Base-by-base conservation (phyloP, 1,140 invertebrate genomes). In the Brachystomella parvula region DNA sequence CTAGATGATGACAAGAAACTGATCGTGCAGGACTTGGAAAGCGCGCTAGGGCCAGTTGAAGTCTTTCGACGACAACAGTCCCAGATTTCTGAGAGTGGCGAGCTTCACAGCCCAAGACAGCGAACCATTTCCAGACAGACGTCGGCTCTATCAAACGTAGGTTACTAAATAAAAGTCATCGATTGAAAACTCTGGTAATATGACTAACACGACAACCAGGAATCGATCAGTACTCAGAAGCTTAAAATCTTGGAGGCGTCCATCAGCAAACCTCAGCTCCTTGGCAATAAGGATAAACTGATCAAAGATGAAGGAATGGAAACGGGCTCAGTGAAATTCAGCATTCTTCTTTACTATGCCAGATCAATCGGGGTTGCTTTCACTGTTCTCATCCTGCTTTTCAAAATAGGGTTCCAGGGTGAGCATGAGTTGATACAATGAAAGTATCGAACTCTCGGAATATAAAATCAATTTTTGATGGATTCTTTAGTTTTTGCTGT, bases 311-410 rank as follows among this genome's bases (percentile, higher is more conserved):
- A 96, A 76, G 92, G 91, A 78, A 80, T 89, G 0, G 89, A 95
- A 84, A 94, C 89, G 9, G 92, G 92, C 70, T 90, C 89, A 77
- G 92, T 94, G 0, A 92, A 93, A 82, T 86, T 88, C 82, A 77
- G 81, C 66, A 91, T 97, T 0, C 96, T 96, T 80, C 83, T 87
- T 67, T 86, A 94, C 76, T 97, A 97, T 75, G 80, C 96, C 65
- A 86, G 84, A 75, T 89, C 90, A 26, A 88, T 96, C 59, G 93
- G 93, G 57, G 77, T 88, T 65, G 77, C 85, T 64, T 79, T 92
- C 15, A 84, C 86, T 0, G 73, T 87, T n/a, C 76, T 86, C 2
- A 94, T 91, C 2, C 81, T 95, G 39, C 63, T 92, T 0, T 84
- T 94, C 77, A 94, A 94, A 77, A 81, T 90, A n/a, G 75, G 91